Conservation (phyloP, 2,888 invertebrate genomes). For the Drosophila aldrichi region DNA sequence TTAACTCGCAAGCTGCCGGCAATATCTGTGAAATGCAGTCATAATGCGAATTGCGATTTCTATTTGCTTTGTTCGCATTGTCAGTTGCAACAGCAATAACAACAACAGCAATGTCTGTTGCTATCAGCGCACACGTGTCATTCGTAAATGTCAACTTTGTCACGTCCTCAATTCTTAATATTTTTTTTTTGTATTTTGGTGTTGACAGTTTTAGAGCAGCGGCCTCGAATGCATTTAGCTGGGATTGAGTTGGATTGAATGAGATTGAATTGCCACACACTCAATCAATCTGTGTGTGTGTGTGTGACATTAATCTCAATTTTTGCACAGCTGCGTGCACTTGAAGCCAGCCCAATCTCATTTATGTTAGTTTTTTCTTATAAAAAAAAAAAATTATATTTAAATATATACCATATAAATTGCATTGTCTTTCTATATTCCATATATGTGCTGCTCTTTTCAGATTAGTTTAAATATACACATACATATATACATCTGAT, state of each 20-base stretch:
- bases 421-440: constrained; percentile 6
- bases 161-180: constrained; percentile 64
- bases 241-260: constrained; percentile 16
- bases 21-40: constrained; percentile 37
- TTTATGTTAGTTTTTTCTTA: constrained; percentile 28
- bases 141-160: constrained; percentile 71
- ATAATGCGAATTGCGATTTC: constrained; percentile 34
- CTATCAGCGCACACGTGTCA: constrained; percentile 72
- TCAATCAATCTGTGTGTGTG: constrained; percentile 9
- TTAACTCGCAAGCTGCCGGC: constrained; percentile 34
- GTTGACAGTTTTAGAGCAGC: constrained; percentile 65
- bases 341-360: constrained; percentile 52
- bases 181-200: constrained; percentile 21
- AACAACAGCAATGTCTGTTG: constrained; percentile 1
- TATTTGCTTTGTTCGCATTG: constrained; percentile 47
- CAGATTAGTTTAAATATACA: constrained; percentile 65
- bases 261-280: constrained; percentile 37
- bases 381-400: constrained; percentile 4
- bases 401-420: constrained; percentile 6
- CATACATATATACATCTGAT: constrained; percentile 23
- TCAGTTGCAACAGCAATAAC: constrained; percentile 21
- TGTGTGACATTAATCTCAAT: constrained; percentile 74
- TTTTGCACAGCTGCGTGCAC: constrained; percentile 77
- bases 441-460: constrained; percentile 4
- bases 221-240: constrained; percentile 37